Conservation (phyloP, 2,797 vertebrate genomes). For the Siniperca undulata region DNA sequence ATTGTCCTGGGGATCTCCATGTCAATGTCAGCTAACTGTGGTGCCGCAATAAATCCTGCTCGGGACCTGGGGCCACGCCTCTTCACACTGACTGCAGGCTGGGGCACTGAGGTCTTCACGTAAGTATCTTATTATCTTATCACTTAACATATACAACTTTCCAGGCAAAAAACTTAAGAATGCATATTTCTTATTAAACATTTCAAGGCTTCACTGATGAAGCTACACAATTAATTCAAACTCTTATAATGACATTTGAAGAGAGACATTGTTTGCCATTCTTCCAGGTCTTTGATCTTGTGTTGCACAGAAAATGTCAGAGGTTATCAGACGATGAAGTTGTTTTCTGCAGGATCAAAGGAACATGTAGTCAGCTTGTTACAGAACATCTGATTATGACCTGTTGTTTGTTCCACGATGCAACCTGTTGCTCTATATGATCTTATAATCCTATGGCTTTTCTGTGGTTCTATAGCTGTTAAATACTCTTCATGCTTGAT, state of each 20-base stretch:
- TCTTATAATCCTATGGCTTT: not conserved
- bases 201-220: not conserved
- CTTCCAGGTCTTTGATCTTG: not conserved
- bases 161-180: not conserved
- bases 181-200: not conserved
- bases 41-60: conserved; percentile 90
- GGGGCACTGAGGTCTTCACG: conserved; percentile 93
- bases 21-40: conserved; percentile 88
- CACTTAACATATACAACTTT: conserved; percentile 4
- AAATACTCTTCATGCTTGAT: not conserved
- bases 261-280: not conserved
- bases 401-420: not conserved
- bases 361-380: conserved; percentile 25
- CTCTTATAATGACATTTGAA: not conserved
- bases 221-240: not conserved
- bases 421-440: not conserved
- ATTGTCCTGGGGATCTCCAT: conserved; percentile 86
- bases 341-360: conserved; percentile 1
- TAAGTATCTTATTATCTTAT: conserved; percentile 67
- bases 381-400: conserved; percentile 13
- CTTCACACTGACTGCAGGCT: conserved; percentile 89
- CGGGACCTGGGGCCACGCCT: conserved; percentile 91
- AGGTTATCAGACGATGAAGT: conserved; percentile 22
- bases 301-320: conserved; percentile 4
- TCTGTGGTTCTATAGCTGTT: not conserved